Conservation (phyloP, 2,113 vertebrate species). For the Triplophysa tibetana region DNA sequence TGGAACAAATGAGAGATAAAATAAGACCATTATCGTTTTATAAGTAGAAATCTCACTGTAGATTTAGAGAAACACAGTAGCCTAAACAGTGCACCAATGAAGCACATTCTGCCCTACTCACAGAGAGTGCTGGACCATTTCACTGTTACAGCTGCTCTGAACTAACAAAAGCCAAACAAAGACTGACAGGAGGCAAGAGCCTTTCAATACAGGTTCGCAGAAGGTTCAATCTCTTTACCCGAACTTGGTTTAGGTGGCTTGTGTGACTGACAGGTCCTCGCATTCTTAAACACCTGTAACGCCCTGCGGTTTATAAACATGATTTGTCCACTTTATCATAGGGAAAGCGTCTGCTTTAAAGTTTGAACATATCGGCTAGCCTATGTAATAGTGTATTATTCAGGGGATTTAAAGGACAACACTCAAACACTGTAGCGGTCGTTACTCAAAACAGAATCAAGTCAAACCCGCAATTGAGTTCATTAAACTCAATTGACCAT, state of each 20-base stretch:
- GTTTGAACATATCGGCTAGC: too few relatives aligned
- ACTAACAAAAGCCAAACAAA: neutral
- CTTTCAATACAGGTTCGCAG: conserved; percentile 4
- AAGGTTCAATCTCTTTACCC: conserved; percentile 22
- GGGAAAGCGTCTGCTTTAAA: neutral
- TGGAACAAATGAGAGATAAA: neutral
- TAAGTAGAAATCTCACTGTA: neutral
- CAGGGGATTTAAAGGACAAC: too few relatives aligned
- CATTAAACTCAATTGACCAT: too few relatives aligned
- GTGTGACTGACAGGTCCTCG: neutral
- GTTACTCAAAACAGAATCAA: too few relatives aligned
- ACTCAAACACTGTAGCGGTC: too few relatives aligned
- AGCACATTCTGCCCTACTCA: neutral
- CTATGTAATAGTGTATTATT: too few relatives aligned
- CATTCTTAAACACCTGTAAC: neutral
- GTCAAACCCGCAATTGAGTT: too few relatives aligned
- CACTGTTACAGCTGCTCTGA: neutral
- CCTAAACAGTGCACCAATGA: neutral
- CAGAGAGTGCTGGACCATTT: neutral
- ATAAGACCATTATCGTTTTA: neutral
- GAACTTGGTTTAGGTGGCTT: neutral
- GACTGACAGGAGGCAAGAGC: conserved; percentile 15
- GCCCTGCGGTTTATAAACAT: neutral
- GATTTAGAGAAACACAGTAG: too few relatives aligned
- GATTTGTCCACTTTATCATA: neutral